These are phyloP conservation scores for Paragorgia papillata DNA, from an alignment of 92 coral and sea anemone species.

Conservation along the genomic window DNA sequence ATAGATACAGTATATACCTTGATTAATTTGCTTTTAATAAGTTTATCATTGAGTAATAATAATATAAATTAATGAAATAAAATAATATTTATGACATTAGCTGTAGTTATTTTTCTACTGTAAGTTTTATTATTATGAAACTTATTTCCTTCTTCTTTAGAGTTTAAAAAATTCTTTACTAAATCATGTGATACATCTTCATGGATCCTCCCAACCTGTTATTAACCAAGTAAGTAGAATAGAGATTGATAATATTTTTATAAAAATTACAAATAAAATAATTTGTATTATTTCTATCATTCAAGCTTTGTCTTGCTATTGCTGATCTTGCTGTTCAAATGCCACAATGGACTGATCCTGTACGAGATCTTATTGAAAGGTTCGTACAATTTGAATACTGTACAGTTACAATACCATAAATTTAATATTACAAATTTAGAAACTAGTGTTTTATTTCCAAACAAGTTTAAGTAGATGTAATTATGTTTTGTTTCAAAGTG, in stretches of 20 bases:
- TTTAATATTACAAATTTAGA: too few species aligned
- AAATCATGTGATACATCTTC: conserved; percentile 72
- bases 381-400: conserved; percentile 1
- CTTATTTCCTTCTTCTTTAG: conserved; percentile 41
- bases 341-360: conserved; percentile 96
- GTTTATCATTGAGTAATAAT: too few species aligned
- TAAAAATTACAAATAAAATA: neutral
- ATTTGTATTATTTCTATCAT: neutral
- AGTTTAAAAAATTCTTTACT: conserved; percentile 80
- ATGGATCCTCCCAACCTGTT: conserved; percentile 79
- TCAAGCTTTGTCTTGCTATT: conserved; percentile 85
- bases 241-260: neutral
- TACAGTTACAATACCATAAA: too few species aligned
- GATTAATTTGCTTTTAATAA: too few species aligned
- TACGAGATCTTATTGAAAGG: conserved; percentile 78
- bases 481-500: too few species aligned
- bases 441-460: too few species aligned
- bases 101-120: neutral
- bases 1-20: too few species aligned
- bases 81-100: neutral
- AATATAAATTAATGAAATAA: neutral
- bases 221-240: conserved; percentile 76
- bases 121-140: too few species aligned
- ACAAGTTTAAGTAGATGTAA: too few species aligned
- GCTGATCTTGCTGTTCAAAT: conserved; percentile 99